A percentile compares a stretch with the other conserved stretches of the same genome.
Conservation (phyloP, 2,888 invertebrate species). For the Margaritifera margaritifera region DNA sequence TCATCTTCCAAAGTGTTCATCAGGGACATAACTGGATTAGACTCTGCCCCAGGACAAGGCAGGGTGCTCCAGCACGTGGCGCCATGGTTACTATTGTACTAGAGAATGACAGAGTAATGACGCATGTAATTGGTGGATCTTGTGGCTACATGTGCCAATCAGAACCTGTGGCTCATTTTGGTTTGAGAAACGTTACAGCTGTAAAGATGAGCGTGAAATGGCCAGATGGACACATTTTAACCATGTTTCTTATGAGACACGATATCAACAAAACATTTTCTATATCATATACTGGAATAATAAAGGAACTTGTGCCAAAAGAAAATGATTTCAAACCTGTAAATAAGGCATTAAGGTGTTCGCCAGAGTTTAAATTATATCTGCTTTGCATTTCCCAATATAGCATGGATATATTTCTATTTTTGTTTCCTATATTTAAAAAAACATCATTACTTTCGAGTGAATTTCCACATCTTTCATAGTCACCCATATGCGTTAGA, state of each 20-base stretch:
- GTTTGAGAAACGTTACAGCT: slow-evolving; percentile 37
- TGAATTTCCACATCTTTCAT: no score
- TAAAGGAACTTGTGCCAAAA: slow-evolving; percentile 6
- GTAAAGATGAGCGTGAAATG: slow-evolving; percentile 38
- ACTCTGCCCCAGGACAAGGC: slow-evolving; percentile 52
- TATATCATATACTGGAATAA: slow-evolving; percentile 24
- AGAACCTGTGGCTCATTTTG: slow-evolving; percentile 67
- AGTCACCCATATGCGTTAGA: no score
- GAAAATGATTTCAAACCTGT: no score
- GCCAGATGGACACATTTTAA: slow-evolving; percentile 44
- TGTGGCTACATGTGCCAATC: slow-evolving; percentile 65
- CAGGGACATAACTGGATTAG: slow-evolving; percentile 51
- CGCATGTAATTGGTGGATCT: slow-evolving; percentile 56
- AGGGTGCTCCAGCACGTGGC: slow-evolving; percentile 64
- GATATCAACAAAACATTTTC: slow-evolving; percentile 17
- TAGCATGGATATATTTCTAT: no score
- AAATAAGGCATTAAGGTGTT: no score
- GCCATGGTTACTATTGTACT: slow-evolving; percentile 54
- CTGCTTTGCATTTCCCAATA: no score
- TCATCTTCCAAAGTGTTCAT: slow-evolving; percentile 14
- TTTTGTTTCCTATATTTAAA: no score
- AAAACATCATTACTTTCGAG: no score
- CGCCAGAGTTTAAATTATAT: no score
- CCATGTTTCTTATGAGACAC: slow-evolving; percentile 10
- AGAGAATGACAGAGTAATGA: slow-evolving; percentile 22